Base-by-base conservation (phyloP, 2,113 vertebrate species). In the Erinaceus europaeus region DNA sequence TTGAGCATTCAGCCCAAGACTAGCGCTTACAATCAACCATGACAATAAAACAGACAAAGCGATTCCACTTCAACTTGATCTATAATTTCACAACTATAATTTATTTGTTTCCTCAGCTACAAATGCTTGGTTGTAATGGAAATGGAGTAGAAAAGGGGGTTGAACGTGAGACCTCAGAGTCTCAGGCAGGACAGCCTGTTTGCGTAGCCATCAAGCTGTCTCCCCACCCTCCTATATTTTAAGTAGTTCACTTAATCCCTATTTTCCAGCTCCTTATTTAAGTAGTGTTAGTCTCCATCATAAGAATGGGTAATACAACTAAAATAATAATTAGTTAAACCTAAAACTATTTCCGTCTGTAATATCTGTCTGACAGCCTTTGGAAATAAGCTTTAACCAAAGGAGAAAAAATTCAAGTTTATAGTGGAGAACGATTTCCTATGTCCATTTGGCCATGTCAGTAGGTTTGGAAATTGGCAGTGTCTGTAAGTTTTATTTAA, bases 321-420 rank as follows among this genome's bases (percentile, higher is more conserved):
- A 76, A 91, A 92, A 92, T 84, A 85, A 88, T 92, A 93, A 91
- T 94, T 94, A 81, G 36, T 76, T 84, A 85, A 87, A 76, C 42
- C 27, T 65, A 72, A 89, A 94, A 87, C 62, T 76, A 18, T 75
- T 88, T 92, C 9, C 36, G 38, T 68, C 27, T 42, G 10, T 62
- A 73, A 86, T 83, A 34, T 67, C 92, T 91, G 25, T 82, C 83
- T 86, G 76, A 91, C 90, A 90, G 79, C 34, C 32, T 8, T 83
- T 93, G 88, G 90, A 95, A 95, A 86, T 72, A 92, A 94, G 87
- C 90, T 91, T 93, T 93, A 95, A 83, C 64, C 85, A 90, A 84
- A 61, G 88, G 68, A 84, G 87, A 64, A 92, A 93, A 93, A 61
- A 90, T 81, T 92, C 50, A 90, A 89, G 50, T 89, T 94, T 89